A percentile compares a stretch with the other conserved stretches of the same genome.
phyloP scores from a whole-genome alignment of 2,888 invertebrate genomes.

The Catocala fraxini region DNA sequence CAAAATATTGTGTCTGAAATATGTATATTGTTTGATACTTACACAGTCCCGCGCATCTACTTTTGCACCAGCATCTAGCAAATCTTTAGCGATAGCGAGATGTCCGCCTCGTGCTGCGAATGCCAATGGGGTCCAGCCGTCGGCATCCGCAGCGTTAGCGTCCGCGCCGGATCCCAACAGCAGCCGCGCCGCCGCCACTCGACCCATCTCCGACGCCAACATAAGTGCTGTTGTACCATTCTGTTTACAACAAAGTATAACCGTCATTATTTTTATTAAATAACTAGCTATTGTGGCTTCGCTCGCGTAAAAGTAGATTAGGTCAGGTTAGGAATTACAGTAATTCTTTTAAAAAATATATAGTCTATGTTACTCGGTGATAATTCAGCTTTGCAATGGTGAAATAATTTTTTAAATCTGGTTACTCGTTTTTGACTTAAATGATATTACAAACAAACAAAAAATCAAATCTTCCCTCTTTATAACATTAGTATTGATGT shows the following conservation, averaged over 20 bases:
- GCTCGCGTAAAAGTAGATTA: too few species aligned
- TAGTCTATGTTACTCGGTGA: too few species aligned
- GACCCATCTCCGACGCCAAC: constrained; percentile 95
- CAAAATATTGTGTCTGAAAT: too few species aligned
- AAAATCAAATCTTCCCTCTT: too few species aligned
- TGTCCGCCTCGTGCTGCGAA: constrained; percentile 97
- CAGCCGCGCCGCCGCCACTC: constrained; percentile 93
- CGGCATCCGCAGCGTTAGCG: constrained; percentile 96
- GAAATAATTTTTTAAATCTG: too few species aligned
- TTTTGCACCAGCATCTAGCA: constrained; percentile 94
- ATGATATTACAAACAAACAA: too few species aligned
- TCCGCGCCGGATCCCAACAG: constrained; percentile 97
- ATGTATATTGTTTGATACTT: constrained; percentile 54
- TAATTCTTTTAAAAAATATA: too few species aligned
- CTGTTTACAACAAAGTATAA: constrained; percentile 75
- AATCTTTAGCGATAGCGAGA: constrained; percentile 92
- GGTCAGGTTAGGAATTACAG: too few species aligned
- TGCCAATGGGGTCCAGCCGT: constrained; percentile 97
- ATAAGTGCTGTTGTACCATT: constrained; percentile 98
- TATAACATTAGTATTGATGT: too few species aligned
- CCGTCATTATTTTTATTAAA: not conserved
- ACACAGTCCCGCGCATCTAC: constrained; percentile 96
- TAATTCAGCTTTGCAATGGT: too few species aligned
- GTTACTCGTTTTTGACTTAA: too few species aligned
- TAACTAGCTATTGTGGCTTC: too few species aligned